phyloP scores from a whole-genome alignment of 2,113 vertebrate species.

The Trinectes maculatus region DNA sequence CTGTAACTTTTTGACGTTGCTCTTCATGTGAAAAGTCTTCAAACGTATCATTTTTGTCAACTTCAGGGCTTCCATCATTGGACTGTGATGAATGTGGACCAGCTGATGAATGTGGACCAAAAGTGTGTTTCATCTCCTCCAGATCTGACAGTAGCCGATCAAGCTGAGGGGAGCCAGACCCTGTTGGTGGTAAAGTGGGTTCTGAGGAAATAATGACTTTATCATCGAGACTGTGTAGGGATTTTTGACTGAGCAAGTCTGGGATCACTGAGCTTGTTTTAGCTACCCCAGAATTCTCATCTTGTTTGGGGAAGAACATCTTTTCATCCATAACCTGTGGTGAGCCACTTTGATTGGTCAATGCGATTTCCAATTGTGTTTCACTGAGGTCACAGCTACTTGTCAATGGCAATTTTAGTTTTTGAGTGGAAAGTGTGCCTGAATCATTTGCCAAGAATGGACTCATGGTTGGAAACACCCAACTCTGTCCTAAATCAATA shows the following conservation, averaged over 20 bases:
- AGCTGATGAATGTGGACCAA: slow-evolving; percentile 33
- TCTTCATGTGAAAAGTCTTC: slow-evolving; percentile 41
- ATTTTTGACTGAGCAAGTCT: slow-evolving; percentile 42
- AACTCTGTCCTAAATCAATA: slow-evolving; percentile 38
- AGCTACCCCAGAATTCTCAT: slow-evolving; percentile 10
- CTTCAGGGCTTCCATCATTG: slow-evolving; percentile 23
- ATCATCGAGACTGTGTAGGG: slow-evolving; percentile 33
- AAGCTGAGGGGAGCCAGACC: slow-evolving; percentile 56
- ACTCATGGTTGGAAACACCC: slow-evolving; percentile 21
- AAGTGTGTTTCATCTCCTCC: slow-evolving; percentile 58
- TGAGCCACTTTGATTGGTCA: slow-evolving; percentile 16
- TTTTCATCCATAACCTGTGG: slow-evolving; percentile 22
- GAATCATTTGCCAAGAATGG: slow-evolving; percentile 17
- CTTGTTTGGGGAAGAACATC: slow-evolving; percentile 13
- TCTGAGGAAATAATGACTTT: slow-evolving; percentile 29
- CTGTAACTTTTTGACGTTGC: neutral
- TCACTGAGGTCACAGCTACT: slow-evolving; percentile 42
- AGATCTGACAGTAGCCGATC: slow-evolving; percentile 61
- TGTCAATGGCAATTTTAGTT: slow-evolving; percentile 31
- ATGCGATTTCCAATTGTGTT: slow-evolving; percentile 29
- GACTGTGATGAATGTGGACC: slow-evolving; percentile 25
- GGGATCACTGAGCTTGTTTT: slow-evolving; percentile 20
- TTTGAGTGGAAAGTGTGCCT: slow-evolving; percentile 28
- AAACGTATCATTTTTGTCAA: slow-evolving; percentile 24
- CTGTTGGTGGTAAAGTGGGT: slow-evolving; percentile 30